Evolutionary conservation across 2,888 invertebrate species (phyloP), one percentile per base, ranked within the genome.

Genomic region (Athetis lepigone): DNA sequence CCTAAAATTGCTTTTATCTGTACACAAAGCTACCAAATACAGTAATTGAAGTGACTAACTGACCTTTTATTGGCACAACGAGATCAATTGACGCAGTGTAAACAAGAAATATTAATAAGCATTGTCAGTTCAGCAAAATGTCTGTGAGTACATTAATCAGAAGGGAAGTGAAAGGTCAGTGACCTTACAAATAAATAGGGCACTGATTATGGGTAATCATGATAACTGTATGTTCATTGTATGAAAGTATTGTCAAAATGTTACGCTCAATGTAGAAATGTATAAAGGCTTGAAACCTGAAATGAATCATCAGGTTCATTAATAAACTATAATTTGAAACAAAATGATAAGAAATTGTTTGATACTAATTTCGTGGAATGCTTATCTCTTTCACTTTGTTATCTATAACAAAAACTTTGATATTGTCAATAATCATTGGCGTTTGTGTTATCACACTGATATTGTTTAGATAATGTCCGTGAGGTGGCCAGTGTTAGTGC

Each of bases 391-490:
- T 55, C 64, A 63, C 45, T 51, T 25, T 29, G 25, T 70, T 73
- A 73, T 73, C 65, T 27, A 36, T 40, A 40, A 16, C 25, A 54
- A 64, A 65, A 66, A 69, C 52, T 49, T 60, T 23, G 60, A 45
- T 60, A 70, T 39, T 18, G 21, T 8, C 9, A 27, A 42, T 55
- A 71, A 75, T 77, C 63, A 72, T 77, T 51, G 37, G 27, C 42
- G 64, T 47, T 79, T 74, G 69, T 61, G 61, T 81, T 80, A 81
- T 81, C 81, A 46, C 0, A 2, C 19, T 64, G 75, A 75, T 81
- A 77, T 80, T 74, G 55, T 54, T 36, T 74, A 92, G 94, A 95
- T 93, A 94, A 91, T 90, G 90, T 80, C 0, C 87, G 86, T 64
- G 91, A 90, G 47, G 82, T 84, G 62, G 85, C 85, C 36, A 84